Base-by-base conservation (phyloP, 2,797 vertebrate genomes). In the Lagodon rhomboides region DNA sequence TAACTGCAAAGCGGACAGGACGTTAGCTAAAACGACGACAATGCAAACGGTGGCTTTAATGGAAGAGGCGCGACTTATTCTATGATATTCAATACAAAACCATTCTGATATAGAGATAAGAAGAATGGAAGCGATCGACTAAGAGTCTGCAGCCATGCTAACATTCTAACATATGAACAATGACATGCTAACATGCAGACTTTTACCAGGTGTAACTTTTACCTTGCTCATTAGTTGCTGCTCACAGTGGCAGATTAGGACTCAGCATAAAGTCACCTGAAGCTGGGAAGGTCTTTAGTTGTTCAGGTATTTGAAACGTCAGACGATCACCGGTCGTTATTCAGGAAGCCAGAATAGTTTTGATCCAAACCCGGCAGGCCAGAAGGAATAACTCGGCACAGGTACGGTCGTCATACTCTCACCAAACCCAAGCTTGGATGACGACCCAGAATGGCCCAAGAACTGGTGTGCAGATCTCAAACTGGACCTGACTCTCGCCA, bases 281-380 rank as follows among this genome's bases (percentile, higher is more conserved):
- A 23, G 20, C 20, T 23, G 16, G 13, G 12, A 50, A 50, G 38
- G 47, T 25, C 20, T 15, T 18, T 64, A 5, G 10, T 64, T 23
- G 58, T 74, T 20, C 50, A 6, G 25, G 25, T 50, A 11, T 74
- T 67, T 44, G 11, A 18, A 55, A 64, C 22, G 51, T 65, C 25
- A 17, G 12, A 13, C 50, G 15, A 18, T 43, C 2, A 50, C 17
- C 22, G 20, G 12, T 60, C n/a, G 30, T 20, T 25, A 6, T 30
- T 30, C 30, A 30, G 30, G 30, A 30, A 30, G 30, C 5, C 30
- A 9, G 8, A 34, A 34, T 7, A 34, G 34, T 34, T 34, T 34
- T 9, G 34, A 8, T 9, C 8, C 34, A 34, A 34, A 34, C 7
- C 34, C 7, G 7, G 8, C 34, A 34, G 34, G 34, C 34, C 34